Base-by-base conservation (phyloP, 2,113 vertebrate species). In the Chloropsis cyanopogon region DNA sequence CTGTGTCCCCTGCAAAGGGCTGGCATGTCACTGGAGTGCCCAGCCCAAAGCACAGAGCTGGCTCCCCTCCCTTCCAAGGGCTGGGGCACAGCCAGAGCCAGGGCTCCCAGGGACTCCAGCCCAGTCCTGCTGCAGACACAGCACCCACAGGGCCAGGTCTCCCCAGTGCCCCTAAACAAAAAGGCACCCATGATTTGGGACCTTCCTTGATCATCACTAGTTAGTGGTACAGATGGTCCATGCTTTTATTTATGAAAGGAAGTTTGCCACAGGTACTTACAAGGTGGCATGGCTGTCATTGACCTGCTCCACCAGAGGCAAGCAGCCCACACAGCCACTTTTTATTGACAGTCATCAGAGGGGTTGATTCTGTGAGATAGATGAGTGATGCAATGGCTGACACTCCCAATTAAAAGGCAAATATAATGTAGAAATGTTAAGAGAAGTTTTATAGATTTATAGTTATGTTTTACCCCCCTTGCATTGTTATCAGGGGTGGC, bases 1-100 rank as follows among this genome's bases (percentile, higher is more conserved):
- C 7, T 0, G 0, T 23, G 22, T 28, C 7, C 11, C 4, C 22
- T 1, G 19, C 1, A 15, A 23, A 15, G 60, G 31, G 18, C 21
- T 11, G 53, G 57, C 42, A 35, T 68, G 52, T 59, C 26, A 52
- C n/a, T 2, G 1, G 18, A 65, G 21, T 8, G 33, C 14, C 33
- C 9, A 1, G 9, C 35, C 28, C 35, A 15, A 22, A 21, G 9
- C 10, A 3, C 2, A 0, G 2, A 33, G 42, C 28, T 12, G 22
- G 18, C 44, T 47, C 47, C 12, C 4, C 25, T 23, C 11, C 17
- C 75, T n/a, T 16, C 46, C 59, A 26, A 4, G 10, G 42, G 4
- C 35, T 3, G 15, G 29, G 37, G 6, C 7, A 10, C 3, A 2
- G 33, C 12, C 44, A 28, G n/a, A n/a, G 29, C 11, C 61, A 52